Percentiles rank a stretch among this genome's conserved stretches.
These are phyloP conservation scores for Drosophila subpulchrella DNA, from an alignment of 1,140 invertebrate genomes.

Conservation along the genomic window DNA sequence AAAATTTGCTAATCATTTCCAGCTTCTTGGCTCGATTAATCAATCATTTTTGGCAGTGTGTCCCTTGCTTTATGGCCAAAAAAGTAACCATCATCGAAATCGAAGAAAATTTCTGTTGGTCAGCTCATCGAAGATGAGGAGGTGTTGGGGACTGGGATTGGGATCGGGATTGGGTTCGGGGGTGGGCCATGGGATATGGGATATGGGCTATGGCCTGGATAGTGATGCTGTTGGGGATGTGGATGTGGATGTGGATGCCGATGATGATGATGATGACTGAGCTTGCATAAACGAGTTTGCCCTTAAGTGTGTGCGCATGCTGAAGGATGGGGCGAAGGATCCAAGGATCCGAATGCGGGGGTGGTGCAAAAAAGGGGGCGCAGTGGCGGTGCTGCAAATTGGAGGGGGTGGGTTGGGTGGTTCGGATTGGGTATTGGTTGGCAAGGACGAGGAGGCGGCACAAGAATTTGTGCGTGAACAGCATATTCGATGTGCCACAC, in stretches of 20 bases:
- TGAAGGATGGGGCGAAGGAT: slow-evolving; percentile 10
- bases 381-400: no score
- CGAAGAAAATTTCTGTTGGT: slow-evolving; percentile 49
- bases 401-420: no score
- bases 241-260: background rate
- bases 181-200: background rate
- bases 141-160: background rate
- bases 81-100: slow-evolving; percentile 19
- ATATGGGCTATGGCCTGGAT: slow-evolving; percentile 21
- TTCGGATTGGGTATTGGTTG: background rate
- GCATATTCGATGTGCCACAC: slow-evolving; percentile 63
- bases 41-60: background rate
- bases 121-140: slow-evolving; percentile 39
- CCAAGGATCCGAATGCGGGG: background rate
- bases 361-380: background rate
- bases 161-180: background rate
- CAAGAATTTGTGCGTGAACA: slow-evolving; percentile 69
- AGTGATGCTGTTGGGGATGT: background rate
- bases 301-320: slow-evolving; percentile 68
- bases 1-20: no score
- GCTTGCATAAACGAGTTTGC: slow-evolving; percentile 76
- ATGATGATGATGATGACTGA: slow-evolving; percentile 67
- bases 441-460: slow-evolving; percentile 4
- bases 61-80: background rate
- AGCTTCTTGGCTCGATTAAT: background rate